A percentile compares a stretch with the other conserved stretches of the same genome.
Conservation (phyloP, 2,113 vertebrate genomes). For the Lepisosteus osseus region DNA sequence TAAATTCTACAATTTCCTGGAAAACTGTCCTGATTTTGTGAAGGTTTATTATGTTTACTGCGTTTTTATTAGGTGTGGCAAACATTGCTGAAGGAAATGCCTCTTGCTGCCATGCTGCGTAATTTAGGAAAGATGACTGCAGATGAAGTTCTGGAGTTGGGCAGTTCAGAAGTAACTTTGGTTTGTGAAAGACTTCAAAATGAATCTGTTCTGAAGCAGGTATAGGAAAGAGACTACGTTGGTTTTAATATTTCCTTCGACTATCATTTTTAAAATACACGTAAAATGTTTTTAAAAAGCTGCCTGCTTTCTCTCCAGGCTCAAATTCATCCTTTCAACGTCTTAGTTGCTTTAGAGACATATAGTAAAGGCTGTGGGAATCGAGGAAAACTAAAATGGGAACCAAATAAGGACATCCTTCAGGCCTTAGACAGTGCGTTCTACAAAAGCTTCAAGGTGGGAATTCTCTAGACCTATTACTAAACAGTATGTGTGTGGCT, state of each 20-base stretch:
- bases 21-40: too few species aligned
- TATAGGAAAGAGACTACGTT: conserved; percentile 28
- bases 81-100: conserved; percentile 88
- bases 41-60: neutral
- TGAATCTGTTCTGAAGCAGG: conserved; percentile 79
- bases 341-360: conserved; percentile 79
- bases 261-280: too few species aligned
- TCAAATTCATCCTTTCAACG: conserved; percentile 80
- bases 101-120: conserved; percentile 71
- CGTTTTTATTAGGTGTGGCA: conserved; percentile 75
- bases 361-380: conserved; percentile 83
- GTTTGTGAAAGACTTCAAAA: conserved; percentile 85
- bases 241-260: neutral
- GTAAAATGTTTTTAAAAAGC: too few species aligned
- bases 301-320: conserved; percentile 56
- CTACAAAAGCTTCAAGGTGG: conserved; percentile 82
- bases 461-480: conserved; percentile 3
- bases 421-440: conserved; percentile 82
- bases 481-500: too few species aligned
- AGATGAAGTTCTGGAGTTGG: conserved; percentile 75
- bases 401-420: conserved; percentile 73
- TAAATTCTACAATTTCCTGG: too few species aligned
- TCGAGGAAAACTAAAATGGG: conserved; percentile 85
- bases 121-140: conserved; percentile 85
- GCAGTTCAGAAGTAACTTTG: conserved; percentile 70